A percentile compares a stretch with the other conserved stretches of the same genome.
phyloP scores from a whole-genome alignment of 1,140 invertebrate species.

The Ectropis grisescens region DNA sequence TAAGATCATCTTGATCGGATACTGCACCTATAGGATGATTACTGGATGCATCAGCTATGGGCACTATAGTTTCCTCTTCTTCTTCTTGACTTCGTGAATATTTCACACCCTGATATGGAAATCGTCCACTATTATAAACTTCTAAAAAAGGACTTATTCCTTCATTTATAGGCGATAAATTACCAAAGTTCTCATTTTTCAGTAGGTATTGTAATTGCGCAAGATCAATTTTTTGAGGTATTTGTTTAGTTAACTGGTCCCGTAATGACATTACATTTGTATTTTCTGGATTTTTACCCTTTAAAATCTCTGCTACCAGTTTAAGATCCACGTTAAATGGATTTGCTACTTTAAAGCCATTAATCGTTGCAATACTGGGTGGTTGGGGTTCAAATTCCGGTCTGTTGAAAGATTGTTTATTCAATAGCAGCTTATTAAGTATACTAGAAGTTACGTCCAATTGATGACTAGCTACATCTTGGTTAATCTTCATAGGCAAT shows the following conservation, averaged over 20 bases:
- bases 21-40: constrained; percentile 62
- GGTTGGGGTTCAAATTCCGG: constrained; percentile 44
- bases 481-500: constrained; percentile 49
- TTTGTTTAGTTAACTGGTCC: constrained; percentile 38
- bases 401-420: constrained; percentile 36
- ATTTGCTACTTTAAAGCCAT: constrained; percentile 61
- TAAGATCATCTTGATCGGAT: constrained; percentile 47
- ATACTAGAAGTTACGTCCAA: constrained; percentile 47
- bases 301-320: constrained; percentile 62
- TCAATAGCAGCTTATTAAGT: constrained; percentile 39
- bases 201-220: constrained; percentile 49
- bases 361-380: constrained; percentile 45
- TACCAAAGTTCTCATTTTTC: constrained; percentile 43
- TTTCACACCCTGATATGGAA: constrained; percentile 50
- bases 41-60: constrained; percentile 50
- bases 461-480: constrained; percentile 59
- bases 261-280: constrained; percentile 38
- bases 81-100: constrained; percentile 63
- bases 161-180: constrained; percentile 20
- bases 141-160: constrained; percentile 41
- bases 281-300: constrained; percentile 48
- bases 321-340: constrained; percentile 64
- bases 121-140: constrained; percentile 31
- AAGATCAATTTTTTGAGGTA: constrained; percentile 49
- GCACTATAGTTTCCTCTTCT: constrained; percentile 50